These are phyloP conservation scores for Alligator mississippiensis DNA, from an alignment of 2,113 vertebrate species.

Conservation along the genomic window DNA sequence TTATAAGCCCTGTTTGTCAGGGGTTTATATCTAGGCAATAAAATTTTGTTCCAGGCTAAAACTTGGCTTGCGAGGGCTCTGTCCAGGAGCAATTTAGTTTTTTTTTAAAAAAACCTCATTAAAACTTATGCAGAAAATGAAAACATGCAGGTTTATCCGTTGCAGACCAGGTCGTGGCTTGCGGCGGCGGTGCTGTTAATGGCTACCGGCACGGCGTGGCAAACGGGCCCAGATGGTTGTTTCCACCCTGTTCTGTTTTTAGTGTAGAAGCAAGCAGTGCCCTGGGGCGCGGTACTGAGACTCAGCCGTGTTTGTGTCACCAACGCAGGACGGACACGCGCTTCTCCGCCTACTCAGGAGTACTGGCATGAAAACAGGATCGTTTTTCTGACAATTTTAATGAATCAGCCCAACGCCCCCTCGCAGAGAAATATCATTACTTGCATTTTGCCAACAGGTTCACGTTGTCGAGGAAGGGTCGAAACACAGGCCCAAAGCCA, in stretches of 20 bases:
- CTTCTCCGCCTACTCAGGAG: not conserved
- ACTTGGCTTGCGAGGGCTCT: not conserved
- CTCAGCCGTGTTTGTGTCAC: not conserved
- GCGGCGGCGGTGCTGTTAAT: not conserved
- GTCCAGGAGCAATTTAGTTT: not conserved
- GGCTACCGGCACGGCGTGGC: not conserved
- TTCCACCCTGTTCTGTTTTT: not conserved
- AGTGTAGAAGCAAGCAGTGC: not conserved
- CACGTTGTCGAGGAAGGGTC: constrained; percentile 48
- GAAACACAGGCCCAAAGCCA: constrained; percentile 58
- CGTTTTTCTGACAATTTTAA: constrained; percentile 21
- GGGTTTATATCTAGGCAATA: constrained; percentile 12
- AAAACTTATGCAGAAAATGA: not conserved
- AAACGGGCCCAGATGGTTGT: not conserved
- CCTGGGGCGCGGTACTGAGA: not conserved
- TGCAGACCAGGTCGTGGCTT: not conserved
- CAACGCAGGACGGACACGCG: not conserved
- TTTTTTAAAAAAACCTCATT: constrained; percentile 11
- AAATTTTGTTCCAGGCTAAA: constrained; percentile 9
- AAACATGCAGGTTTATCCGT: not conserved
- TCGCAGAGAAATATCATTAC: not conserved
- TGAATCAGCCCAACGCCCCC: constrained; percentile 1
- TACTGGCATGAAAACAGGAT: not conserved
- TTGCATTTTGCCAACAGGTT: not conserved
- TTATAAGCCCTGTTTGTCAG: constrained; percentile 35